Conservation (phyloP, 2,888 invertebrate genomes). For the Choristoneura rosaceana region DNA sequence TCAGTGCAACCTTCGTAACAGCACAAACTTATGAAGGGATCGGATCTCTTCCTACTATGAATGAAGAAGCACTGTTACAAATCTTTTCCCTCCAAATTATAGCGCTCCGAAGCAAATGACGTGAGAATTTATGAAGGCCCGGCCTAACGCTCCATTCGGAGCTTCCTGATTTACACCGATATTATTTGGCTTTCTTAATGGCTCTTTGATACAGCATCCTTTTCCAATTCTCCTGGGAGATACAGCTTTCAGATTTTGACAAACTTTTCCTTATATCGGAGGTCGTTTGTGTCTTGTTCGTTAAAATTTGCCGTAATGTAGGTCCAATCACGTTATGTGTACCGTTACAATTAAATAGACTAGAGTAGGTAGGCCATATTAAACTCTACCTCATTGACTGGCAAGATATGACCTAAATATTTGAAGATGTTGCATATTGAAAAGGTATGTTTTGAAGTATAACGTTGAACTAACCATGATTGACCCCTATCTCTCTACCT, state of each 20-base stretch:
- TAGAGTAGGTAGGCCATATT: too few species aligned
- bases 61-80: constrained; percentile 21
- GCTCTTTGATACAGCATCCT: constrained; percentile 62
- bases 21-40: not conserved
- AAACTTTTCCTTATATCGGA: constrained; percentile 35
- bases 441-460: too few species aligned
- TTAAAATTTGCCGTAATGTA: constrained; percentile 8
- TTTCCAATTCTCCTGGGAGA: constrained; percentile 47
- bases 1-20: not conserved
- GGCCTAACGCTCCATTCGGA: constrained; percentile 49
- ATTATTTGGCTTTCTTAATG: constrained; percentile 66
- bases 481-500: too few species aligned
- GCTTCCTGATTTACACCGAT: constrained; percentile 63
- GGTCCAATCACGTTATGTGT: too few species aligned
- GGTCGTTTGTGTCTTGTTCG: constrained; percentile 21
- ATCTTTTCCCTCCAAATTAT: constrained; percentile 44
- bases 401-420: too few species aligned
- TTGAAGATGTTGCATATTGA: too few species aligned
- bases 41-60: not conserved
- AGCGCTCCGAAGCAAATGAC: constrained; percentile 50
- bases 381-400: too few species aligned
- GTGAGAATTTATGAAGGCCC: constrained; percentile 50
- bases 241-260: constrained; percentile 35
- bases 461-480: too few species aligned
- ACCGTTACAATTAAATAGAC: too few species aligned